A percentile compares a stretch with the other conserved stretches of the same genome.
phyloP scores from a whole-genome alignment of 2,113 vertebrate genomes.

The Cervus canadensis region DNA sequence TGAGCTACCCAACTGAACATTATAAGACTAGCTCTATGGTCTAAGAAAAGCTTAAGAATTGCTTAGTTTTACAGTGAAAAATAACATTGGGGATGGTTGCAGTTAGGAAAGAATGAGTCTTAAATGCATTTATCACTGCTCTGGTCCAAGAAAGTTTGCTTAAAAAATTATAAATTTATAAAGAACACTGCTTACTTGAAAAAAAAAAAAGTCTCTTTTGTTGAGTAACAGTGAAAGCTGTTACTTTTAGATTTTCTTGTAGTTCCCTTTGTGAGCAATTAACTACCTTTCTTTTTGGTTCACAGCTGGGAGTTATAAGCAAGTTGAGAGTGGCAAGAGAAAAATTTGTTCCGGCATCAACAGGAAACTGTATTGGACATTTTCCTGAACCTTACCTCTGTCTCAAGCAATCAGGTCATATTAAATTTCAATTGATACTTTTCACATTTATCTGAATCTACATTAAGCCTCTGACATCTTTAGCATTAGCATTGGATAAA shows the following conservation, averaged over 20 bases:
- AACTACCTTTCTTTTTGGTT: not conserved
- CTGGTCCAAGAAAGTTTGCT: not conserved
- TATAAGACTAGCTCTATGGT: not conserved
- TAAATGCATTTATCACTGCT: not conserved
- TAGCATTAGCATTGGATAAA: not conserved
- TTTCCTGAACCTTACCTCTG: not conserved
- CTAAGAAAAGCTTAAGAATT: constrained; percentile 15
- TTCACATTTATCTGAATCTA: not conserved
- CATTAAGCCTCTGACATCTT: not conserved
- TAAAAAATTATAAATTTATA: not conserved
- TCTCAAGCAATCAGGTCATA: not conserved
- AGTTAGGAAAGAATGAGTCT: not conserved
- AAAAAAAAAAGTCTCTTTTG: not conserved
- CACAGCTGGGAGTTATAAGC: not conserved
- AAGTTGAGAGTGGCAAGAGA: not conserved
- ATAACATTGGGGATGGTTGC: not conserved
- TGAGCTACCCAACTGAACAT: not conserved
- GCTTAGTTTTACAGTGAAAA: constrained; percentile 26
- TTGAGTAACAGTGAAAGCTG: constrained; percentile 22
- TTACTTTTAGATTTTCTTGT: constrained; percentile 16
- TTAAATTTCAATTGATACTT: not conserved
- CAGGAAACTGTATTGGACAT: not conserved
- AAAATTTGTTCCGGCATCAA: not conserved
- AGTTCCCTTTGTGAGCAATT: constrained; percentile 25
- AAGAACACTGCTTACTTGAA: not conserved